Conservation (phyloP, 1,140 invertebrate species). For the Pseudachorutes palmiensis region DNA sequence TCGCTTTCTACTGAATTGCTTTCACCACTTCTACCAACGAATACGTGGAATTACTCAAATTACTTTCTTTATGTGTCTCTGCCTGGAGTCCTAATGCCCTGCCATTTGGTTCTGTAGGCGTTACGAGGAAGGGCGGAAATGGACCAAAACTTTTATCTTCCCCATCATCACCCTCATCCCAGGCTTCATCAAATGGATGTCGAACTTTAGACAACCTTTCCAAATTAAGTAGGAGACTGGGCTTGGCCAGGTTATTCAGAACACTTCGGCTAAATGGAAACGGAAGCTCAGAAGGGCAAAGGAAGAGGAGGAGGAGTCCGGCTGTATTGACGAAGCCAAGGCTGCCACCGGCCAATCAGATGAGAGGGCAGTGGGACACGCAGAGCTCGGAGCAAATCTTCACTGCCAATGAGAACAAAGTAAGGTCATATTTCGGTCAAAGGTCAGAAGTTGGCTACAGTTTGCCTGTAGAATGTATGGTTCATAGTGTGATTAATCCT, state of each 20-base stretch:
- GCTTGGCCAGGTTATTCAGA: slow-evolving; percentile 31
- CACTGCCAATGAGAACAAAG: not conserved
- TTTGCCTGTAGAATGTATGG: too few species aligned
- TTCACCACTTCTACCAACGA: too few species aligned
- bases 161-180: slow-evolving; percentile 9
- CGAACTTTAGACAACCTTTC: slow-evolving; percentile 34
- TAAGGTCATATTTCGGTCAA: too few species aligned
- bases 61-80: not conserved
- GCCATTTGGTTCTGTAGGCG: too few species aligned
- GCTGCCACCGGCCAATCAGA: not conserved
- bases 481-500: too few species aligned
- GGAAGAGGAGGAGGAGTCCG: not conserved
- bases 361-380: not conserved
- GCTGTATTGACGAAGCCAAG: not conserved
- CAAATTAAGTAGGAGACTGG: slow-evolving; percentile 33
- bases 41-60: slow-evolving; percentile 8
- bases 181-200: slow-evolving; percentile 25
- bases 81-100: not conserved
- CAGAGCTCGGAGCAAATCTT: not conserved
- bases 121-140: too few species aligned
- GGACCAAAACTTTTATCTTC: slow-evolving; percentile 3
- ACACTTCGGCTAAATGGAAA: slow-evolving; percentile 19
- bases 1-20: not conserved
- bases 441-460: too few species aligned
- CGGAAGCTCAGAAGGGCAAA: not conserved